These are phyloP conservation scores for Octonoba sinensis DNA, from an alignment of 2,888 invertebrate species.

Conservation along the genomic window DNA sequence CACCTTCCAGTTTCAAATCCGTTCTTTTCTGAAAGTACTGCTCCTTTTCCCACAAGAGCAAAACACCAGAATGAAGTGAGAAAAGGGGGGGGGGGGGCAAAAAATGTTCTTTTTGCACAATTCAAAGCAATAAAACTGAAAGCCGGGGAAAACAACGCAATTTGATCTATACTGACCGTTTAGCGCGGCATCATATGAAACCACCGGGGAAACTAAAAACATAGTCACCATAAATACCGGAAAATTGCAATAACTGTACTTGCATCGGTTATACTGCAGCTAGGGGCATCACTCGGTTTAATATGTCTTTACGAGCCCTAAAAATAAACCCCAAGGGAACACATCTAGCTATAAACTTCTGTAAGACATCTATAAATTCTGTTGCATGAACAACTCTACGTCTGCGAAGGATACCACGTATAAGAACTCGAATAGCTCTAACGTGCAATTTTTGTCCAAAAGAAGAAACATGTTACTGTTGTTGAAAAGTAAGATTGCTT, in stretches of 20 bases:
- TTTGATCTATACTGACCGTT: constrained; percentile 37
- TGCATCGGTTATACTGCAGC: constrained; percentile 16
- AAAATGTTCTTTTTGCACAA: no score
- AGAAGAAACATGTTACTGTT: constrained; percentile 14
- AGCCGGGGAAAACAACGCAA: constrained; percentile 10
- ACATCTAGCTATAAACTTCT: constrained; percentile 37
- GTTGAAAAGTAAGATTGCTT: constrained; percentile 8
- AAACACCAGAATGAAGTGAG: background rate
- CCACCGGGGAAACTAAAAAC: background rate
- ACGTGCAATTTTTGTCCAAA: constrained; percentile 21
- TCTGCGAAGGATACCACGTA: constrained; percentile 1
- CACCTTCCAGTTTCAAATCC: background rate
- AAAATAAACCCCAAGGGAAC: constrained; percentile 41
- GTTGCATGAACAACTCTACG: constrained; percentile 18
- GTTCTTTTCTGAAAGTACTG: background rate
- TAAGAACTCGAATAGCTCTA: constrained; percentile 25
- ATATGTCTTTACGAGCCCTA: constrained; percentile 50
- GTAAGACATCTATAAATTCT: constrained; percentile 46
- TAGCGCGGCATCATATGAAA: constrained; percentile 10
- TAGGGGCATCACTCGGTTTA: constrained; percentile 31
- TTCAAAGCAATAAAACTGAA: constrained; percentile 23
- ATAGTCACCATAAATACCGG: constrained; percentile 35
- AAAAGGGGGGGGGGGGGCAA: background rate
- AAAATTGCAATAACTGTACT: constrained; percentile 53
- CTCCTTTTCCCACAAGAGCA: background rate